Evolutionary conservation across 1,140 invertebrate species (phyloP), one percentile per base, ranked within the genome.

Genomic region (Dinoponera quadriceps): DNA sequence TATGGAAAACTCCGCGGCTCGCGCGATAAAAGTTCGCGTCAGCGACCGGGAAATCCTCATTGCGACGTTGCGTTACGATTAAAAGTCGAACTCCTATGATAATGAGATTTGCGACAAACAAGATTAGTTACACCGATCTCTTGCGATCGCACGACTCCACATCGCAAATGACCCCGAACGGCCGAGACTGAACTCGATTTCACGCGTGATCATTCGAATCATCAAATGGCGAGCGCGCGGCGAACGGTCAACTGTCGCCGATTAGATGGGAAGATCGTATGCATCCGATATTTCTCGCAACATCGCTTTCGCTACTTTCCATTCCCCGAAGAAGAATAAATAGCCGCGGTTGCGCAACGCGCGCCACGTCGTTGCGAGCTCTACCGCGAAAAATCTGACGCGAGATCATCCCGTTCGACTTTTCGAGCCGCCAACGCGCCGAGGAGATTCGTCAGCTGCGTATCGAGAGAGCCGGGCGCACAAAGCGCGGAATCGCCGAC

Each of bases 291-390:
- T 69, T 78, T 68, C 75, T 78, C 69, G 75, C 75, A 57, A 62
- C 87, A 82, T 84, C 84, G 85, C 88, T 88, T 90, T 90, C 87
- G 87, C 88, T 89, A 88, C 88, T 89, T 89, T 90, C 87, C 85
- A 89, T 87, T 85, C 83, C 57, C 29, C n/a, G 77, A 65, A 75
- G 48, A 49, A 78, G 55, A 49, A 78, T 78, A 68, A 78, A 78
- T 63, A 38, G 29, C 51, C 63, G 27, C 22, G 63, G 2, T 78
- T 78, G 62, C 63, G 49, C 63, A 78, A 78, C 49, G 5, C 44
- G 29, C 29, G 29, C 44, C 44, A 22, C 18, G 20, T 22, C 63
- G 18, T 57, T 80, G 60, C 69, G n/a, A n/a, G 54, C 20, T 57
- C 63, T 38, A 22, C 49, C 22, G n/a, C n/a, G n/a, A 57, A 69